Evolutionary conservation across 2,888 invertebrate genomes (phyloP).

Genomic region (Chymomyza procnemis): DNA sequence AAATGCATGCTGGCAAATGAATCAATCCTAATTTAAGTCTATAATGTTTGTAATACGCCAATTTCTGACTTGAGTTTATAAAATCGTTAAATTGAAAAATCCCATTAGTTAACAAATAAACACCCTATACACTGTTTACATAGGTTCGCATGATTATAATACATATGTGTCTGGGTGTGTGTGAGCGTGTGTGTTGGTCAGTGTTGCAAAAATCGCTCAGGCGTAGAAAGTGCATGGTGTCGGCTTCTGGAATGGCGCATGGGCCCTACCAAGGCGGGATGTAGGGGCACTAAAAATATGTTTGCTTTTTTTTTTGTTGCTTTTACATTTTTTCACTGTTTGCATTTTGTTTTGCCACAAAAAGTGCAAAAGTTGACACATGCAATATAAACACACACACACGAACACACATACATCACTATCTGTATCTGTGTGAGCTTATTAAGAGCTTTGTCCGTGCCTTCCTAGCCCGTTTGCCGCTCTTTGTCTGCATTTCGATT

Average conservation of each 20-base stretch:
- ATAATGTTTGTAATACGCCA: too few relatives aligned
- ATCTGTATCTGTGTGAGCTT: slow-evolving; percentile 14
- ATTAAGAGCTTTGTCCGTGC: slow-evolving; percentile 13
- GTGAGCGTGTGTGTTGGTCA: not conserved
- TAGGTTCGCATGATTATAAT: not conserved
- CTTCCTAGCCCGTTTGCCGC: not conserved
- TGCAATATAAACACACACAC: slow-evolving; percentile 49
- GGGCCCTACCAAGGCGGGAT: not conserved
- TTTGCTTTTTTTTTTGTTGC: not conserved
- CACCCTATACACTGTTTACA: not conserved
- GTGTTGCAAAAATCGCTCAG: not conserved
- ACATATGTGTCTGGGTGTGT: not conserved
- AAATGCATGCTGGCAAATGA: too few relatives aligned
- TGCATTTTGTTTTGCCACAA: slow-evolving; percentile 43
- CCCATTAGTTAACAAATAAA: too few relatives aligned
- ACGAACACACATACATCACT: slow-evolving; percentile 34
- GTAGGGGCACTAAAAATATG: not conserved
- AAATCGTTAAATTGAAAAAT: too few relatives aligned
- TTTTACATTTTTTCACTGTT: slow-evolving; percentile 1
- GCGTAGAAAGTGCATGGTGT: not conserved
- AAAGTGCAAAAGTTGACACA: slow-evolving; percentile 70
- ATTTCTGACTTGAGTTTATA: too few relatives aligned
- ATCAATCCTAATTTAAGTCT: too few relatives aligned
- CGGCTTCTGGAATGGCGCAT: not conserved
- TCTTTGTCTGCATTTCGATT: slow-evolving; percentile 16